These are phyloP conservation scores for Phalacrocorax aristotelis DNA, from an alignment of 2,113 vertebrate species.

Conservation along the genomic window DNA sequence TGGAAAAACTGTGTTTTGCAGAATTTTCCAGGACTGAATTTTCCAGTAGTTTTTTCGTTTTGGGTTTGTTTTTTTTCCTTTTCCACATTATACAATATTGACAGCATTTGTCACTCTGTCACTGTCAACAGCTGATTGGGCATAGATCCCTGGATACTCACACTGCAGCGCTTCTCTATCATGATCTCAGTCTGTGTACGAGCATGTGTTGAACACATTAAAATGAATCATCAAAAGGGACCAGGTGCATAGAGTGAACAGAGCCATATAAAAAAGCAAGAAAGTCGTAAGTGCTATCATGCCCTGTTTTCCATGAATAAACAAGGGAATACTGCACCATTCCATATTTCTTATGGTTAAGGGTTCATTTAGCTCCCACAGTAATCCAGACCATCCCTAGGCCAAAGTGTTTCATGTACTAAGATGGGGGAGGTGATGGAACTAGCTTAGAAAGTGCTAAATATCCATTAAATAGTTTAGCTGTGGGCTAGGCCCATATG, in stretches of 20 bases:
- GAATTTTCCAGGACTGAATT: not conserved
- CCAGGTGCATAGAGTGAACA: conserved; percentile 39
- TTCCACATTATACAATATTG: conserved; percentile 20
- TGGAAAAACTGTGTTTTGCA: not conserved
- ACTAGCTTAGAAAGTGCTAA: not conserved
- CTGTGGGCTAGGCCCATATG: not conserved
- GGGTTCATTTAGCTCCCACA: not conserved
- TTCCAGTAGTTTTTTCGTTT: not conserved
- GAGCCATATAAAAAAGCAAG: conserved; percentile 16
- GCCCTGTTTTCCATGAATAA: conserved; percentile 42
- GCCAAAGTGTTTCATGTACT: not conserved
- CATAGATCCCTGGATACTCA: conserved; percentile 34
- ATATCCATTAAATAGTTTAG: not conserved
- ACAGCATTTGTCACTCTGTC: conserved; percentile 40
- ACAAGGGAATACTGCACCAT: not conserved
- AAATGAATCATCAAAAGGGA: conserved; percentile 62
- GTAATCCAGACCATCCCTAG: not conserved
- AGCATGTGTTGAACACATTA: conserved; percentile 61
- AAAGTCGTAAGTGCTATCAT: conserved; percentile 33
- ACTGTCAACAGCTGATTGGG: conserved; percentile 25
- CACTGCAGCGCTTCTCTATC: not conserved
- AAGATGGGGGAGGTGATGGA: not conserved
- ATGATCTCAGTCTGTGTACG: not conserved
- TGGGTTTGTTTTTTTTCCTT: not conserved
- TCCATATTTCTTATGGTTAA: not conserved